phyloP scores from a whole-genome alignment of 2,113 vertebrate species.

The Dromiciops gliroides region DNA sequence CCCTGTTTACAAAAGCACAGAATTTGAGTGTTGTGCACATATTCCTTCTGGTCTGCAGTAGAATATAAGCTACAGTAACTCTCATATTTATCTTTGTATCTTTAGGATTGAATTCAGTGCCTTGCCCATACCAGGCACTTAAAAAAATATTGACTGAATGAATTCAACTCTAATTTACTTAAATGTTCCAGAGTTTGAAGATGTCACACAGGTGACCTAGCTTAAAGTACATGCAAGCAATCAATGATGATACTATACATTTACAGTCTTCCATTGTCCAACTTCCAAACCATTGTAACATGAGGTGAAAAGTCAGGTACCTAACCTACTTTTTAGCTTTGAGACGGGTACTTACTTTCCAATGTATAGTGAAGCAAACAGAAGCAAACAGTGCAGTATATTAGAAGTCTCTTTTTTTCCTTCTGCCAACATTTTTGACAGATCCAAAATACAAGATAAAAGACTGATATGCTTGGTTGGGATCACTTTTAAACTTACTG shows the following conservation, averaged over 20 bases:
- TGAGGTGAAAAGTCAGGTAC: neutral
- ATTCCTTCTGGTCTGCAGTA: neutral
- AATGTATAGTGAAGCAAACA: neutral
- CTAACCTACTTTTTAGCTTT: neutral
- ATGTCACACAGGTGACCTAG: neutral
- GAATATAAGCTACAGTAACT: neutral
- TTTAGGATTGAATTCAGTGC: neutral
- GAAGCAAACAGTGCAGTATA: constrained; percentile 13
- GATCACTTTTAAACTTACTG: neutral
- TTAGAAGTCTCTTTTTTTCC: constrained; percentile 9
- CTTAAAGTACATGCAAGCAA: constrained; percentile 13
- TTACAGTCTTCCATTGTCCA: neutral
- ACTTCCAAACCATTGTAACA: neutral
- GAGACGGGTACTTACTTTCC: neutral
- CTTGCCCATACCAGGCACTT: neutral
- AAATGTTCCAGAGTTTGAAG: neutral
- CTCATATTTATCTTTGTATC: neutral
- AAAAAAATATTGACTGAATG: neutral
- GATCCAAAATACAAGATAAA: constrained; percentile 4
- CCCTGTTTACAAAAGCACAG: neutral
- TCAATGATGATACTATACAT: neutral
- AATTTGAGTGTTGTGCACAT: neutral
- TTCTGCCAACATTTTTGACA: neutral
- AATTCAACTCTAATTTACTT: neutral
- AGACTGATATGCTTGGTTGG: neutral